Conservation (phyloP, 2,888 invertebrate genomes). For the Ochropleura plecta region DNA sequence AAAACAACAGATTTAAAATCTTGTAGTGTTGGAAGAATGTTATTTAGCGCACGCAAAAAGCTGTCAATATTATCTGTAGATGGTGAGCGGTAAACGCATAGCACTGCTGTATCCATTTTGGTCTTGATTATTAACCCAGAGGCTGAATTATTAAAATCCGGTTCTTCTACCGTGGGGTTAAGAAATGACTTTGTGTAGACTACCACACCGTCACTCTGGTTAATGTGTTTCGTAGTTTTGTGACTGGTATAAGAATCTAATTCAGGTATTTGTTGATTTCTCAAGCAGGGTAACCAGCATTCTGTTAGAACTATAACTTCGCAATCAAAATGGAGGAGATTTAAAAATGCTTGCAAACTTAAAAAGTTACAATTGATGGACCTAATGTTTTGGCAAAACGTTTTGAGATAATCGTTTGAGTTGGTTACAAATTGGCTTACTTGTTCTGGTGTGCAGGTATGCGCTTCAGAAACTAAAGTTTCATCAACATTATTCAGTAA, state of each 20-base stretch:
- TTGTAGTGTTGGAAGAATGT: too few species aligned
- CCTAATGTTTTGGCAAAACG: neutral
- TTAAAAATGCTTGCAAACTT: neutral
- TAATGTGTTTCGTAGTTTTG: neutral
- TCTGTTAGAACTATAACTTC: neutral
- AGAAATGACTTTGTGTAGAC: neutral
- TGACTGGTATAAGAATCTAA: neutral
- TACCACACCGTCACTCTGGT: constrained; percentile 3
- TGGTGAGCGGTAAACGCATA: neutral
- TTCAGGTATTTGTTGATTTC: constrained; percentile 2
- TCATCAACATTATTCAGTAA: neutral
- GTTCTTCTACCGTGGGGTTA: neutral
- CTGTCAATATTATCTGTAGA: neutral
- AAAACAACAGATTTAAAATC: too few species aligned
- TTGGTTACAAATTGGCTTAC: neutral
- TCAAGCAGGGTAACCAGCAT: constrained; percentile 1
- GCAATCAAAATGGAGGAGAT: neutral
- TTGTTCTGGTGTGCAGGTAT: constrained; percentile 5
- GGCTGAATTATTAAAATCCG: neutral
- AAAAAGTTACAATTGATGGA: constrained; percentile 3
- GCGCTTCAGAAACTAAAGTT: neutral
- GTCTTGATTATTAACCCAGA: neutral
- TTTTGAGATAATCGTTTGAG: neutral
- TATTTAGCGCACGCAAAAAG: neutral
- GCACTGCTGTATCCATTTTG: neutral